Conservation (phyloP, 2,797 vertebrate species). For the Lagodon rhomboides region DNA sequence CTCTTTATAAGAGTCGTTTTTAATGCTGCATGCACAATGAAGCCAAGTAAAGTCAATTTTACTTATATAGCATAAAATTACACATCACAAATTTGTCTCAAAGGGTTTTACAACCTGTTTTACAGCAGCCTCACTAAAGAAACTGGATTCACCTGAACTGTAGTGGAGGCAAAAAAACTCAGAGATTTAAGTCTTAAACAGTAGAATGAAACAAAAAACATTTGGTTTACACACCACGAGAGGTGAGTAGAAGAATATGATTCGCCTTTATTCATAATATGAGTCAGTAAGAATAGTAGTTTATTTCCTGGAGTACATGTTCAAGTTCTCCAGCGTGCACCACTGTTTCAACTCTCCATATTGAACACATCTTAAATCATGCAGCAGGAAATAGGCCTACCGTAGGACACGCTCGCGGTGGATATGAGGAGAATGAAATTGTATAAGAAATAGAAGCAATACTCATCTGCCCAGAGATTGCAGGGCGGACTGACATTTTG, state of each 20-base stretch:
- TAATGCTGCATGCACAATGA: background rate
- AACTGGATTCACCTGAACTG: background rate
- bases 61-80: background rate
- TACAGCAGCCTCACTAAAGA: background rate
- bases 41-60: background rate
- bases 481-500: slow-evolving; percentile 82
- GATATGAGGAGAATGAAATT: slow-evolving; percentile 64
- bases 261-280: slow-evolving; percentile 21
- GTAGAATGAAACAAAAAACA: background rate
- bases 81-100: background rate
- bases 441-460: slow-evolving; percentile 72
- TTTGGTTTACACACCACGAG: background rate
- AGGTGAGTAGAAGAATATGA: background rate
- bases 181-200: background rate
- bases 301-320: slow-evolving; percentile 13
- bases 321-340: background rate
- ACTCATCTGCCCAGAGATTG: slow-evolving; percentile 77
- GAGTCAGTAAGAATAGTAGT: background rate
- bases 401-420: slow-evolving; percentile 31
- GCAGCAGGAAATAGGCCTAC: slow-evolving; percentile 43
- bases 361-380: slow-evolving; percentile 13
- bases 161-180: background rate
- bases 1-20: background rate
- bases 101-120: background rate
- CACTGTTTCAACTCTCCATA: slow-evolving; percentile 19